Conservation (phyloP, 2,888 invertebrate genomes). For the Perithous albicinctus region DNA sequence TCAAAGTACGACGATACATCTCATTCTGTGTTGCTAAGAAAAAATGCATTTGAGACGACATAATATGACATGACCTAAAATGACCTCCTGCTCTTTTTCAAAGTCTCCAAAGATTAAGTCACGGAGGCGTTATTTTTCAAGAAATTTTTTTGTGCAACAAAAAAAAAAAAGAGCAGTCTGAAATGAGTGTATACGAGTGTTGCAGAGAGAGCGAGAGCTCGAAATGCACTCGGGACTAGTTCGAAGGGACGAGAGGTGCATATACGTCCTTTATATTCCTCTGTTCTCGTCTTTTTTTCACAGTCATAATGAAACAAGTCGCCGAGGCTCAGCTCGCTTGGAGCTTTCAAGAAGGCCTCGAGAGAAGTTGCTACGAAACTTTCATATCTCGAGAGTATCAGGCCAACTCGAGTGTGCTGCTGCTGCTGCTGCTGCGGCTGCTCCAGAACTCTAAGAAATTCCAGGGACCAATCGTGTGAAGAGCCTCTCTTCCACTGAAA, state of each 20-base stretch:
- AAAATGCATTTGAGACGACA: background rate
- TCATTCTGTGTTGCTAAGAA: too few relatives aligned
- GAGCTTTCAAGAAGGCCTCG: constrained; percentile 40
- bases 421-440: too few relatives aligned
- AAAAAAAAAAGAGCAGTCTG: constrained; percentile 1
- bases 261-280: constrained; percentile 4
- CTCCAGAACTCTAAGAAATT: constrained; percentile 30
- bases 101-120: background rate
- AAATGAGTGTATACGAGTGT: constrained; percentile 20
- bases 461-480: constrained; percentile 28
- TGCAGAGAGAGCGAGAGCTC: too few relatives aligned
- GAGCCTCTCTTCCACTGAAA: constrained; percentile 25
- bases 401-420: constrained; percentile 5
- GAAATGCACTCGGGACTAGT: background rate
- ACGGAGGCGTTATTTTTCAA: background rate
- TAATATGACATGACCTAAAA: background rate
- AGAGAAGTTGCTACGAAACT: constrained; percentile 50
- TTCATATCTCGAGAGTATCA: constrained; percentile 42
- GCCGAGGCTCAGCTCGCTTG: too few relatives aligned
- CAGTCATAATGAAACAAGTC: constrained; percentile 40
- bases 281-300: constrained; percentile 6
- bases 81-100: background rate
- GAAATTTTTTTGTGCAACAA: background rate
- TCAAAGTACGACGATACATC: too few relatives aligned
- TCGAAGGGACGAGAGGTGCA: constrained; percentile 43